Conservation (phyloP, 2,888 invertebrate species). For the Diplolepis rosae region DNA sequence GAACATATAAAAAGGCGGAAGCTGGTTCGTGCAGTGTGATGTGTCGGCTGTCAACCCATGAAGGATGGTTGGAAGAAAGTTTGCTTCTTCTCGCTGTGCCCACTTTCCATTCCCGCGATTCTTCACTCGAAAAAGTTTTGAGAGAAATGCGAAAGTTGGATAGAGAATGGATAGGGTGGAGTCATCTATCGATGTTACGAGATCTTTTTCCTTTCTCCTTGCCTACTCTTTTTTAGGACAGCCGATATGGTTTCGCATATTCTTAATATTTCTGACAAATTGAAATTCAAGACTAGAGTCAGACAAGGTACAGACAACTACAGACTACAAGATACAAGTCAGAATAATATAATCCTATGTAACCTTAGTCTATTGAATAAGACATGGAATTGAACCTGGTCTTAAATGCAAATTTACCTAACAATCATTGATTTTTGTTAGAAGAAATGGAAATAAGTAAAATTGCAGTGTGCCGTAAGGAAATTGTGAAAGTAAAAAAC, state of each 20-base stretch:
- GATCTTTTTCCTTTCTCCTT: slow-evolving; percentile 45
- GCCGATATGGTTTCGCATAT: slow-evolving; percentile 42
- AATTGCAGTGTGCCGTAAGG: slow-evolving; percentile 40
- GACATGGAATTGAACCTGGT: neutral
- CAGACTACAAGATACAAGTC: neutral
- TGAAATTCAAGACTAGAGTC: slow-evolving; percentile 33
- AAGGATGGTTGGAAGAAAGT: slow-evolving; percentile 67
- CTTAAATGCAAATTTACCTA: slow-evolving; percentile 31
- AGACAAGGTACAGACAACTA: too few species aligned
- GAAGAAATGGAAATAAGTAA: slow-evolving; percentile 42
- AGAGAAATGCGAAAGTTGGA: slow-evolving; percentile 72
- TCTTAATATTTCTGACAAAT: slow-evolving; percentile 44
- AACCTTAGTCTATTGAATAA: neutral
- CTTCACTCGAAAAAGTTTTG: slow-evolving; percentile 63
- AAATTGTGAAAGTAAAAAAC: slow-evolving; percentile 34
- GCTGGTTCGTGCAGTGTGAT: slow-evolving; percentile 50
- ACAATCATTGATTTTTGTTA: slow-evolving; percentile 44
- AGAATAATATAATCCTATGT: neutral
- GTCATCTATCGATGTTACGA: slow-evolving; percentile 66
- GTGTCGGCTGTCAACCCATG: slow-evolving; percentile 70
- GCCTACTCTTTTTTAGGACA: slow-evolving; percentile 41
- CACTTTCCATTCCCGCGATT: slow-evolving; percentile 40
- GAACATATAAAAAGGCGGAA: slow-evolving; percentile 12
- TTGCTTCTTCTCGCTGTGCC: slow-evolving; percentile 52
- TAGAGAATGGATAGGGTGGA: slow-evolving; percentile 70